phyloP scores from a whole-genome alignment of 2,797 vertebrate genomes.

The Percopsis omiscomaycus region DNA sequence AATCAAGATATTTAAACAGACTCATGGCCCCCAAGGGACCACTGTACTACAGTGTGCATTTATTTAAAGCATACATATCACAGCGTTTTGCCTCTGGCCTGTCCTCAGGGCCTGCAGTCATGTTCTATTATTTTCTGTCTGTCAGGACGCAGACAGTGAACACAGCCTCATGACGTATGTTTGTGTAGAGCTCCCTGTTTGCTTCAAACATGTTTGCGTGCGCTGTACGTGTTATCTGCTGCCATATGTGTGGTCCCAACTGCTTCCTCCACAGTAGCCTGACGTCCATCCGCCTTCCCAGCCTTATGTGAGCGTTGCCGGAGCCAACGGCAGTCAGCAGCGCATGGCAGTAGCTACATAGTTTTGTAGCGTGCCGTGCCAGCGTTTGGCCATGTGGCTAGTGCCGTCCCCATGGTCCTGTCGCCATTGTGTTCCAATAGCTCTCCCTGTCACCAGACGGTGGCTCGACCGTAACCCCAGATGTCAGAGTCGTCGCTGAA shows the following conservation, averaged over 20 bases:
- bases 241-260: constrained; percentile 49
- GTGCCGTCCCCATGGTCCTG: constrained; percentile 49
- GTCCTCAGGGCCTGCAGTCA: constrained; percentile 10
- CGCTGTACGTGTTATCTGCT: constrained; percentile 23
- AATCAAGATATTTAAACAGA: too few relatives aligned
- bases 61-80: constrained; percentile 5
- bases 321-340: constrained; percentile 43
- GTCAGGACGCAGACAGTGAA: constrained; percentile 11
- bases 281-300: constrained; percentile 48
- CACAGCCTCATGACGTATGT: constrained; percentile 3
- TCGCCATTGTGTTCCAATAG: constrained; percentile 53
- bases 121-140: constrained; percentile 25
- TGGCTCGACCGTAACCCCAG: constrained; percentile 64
- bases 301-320: constrained; percentile 53
- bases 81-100: constrained; percentile 7
- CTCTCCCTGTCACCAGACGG: constrained; percentile 58
- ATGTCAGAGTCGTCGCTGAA: constrained; percentile 57
- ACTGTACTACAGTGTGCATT: neutral
- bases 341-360: constrained; percentile 34
- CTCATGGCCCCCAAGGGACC: too few relatives aligned
- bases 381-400: constrained; percentile 59
- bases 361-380: constrained; percentile 42
- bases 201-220: constrained; percentile 4
- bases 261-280: constrained; percentile 32
- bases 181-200: constrained; percentile 31